A percentile compares a stretch with the other conserved stretches of the same genome.
Evolutionary conservation across 1,140 invertebrate genomes (phyloP).

Genomic region (Nephila pilipes): DNA sequence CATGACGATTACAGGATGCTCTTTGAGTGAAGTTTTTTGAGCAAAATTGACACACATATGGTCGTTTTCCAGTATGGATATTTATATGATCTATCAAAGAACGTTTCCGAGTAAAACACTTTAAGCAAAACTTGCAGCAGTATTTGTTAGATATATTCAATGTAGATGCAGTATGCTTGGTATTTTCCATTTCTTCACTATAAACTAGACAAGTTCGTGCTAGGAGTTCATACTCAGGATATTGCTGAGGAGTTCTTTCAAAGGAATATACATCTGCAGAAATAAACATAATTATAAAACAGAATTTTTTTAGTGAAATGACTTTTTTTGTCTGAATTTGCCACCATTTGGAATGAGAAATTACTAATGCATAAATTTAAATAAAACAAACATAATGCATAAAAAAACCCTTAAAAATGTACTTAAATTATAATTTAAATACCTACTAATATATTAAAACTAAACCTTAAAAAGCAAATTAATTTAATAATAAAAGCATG

Average conservation of each 20-base stretch:
- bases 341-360: no score
- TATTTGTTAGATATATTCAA: background rate
- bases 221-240: background rate
- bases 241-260: background rate
- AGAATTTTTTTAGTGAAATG: no score
- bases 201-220: background rate
- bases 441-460: no score
- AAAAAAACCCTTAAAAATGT: no score
- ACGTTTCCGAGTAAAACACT: slow-evolving; percentile 21
- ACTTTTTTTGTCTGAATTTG: no score
- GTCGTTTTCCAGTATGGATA: slow-evolving; percentile 19
- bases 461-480: no score
- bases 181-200: background rate
- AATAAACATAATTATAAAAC: no score
- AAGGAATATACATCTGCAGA: no score
- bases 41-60: slow-evolving; percentile 20
- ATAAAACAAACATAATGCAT: no score
- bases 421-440: no score
- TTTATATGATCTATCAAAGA: slow-evolving; percentile 35
- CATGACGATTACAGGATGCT: slow-evolving; percentile 16
- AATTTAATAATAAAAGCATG: no score
- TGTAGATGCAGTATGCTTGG: background rate
- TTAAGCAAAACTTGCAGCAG: background rate
- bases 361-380: no score
- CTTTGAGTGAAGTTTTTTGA: slow-evolving; percentile 38